Conservation (phyloP, 2,888 invertebrate species). For the Eurytoma adleriae region DNA sequence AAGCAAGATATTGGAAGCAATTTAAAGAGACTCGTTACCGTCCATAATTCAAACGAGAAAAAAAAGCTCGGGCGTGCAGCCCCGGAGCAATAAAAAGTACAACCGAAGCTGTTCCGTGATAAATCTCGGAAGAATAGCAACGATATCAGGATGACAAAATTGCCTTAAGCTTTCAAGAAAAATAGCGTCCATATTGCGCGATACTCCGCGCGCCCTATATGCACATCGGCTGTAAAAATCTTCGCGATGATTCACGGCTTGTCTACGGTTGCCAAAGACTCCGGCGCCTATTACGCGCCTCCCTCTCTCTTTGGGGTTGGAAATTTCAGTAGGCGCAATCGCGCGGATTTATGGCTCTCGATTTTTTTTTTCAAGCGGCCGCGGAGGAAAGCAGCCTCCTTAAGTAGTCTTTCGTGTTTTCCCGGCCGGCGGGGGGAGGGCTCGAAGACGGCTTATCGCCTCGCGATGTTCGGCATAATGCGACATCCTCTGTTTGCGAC, state of each 20-base stretch:
- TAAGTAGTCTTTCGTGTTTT: slow-evolving; percentile 55
- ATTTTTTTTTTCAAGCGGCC: slow-evolving; percentile 20
- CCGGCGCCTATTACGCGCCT: background rate
- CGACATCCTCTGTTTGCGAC: slow-evolving; percentile 1
- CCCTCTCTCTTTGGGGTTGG: background rate
- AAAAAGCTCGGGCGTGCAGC: background rate
- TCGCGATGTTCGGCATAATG: background rate
- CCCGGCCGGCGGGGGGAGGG: background rate
- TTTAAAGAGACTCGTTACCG: too few relatives aligned
- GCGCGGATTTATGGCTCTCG: slow-evolving; percentile 48
- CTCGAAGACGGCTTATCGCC: slow-evolving; percentile 35
- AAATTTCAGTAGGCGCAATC: background rate
- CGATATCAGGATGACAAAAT: slow-evolving; percentile 48
- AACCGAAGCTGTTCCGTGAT: slow-evolving; percentile 28
- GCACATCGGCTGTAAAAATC: slow-evolving; percentile 41
- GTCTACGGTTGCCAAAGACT: slow-evolving; percentile 51
- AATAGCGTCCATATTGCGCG: slow-evolving; percentile 50
- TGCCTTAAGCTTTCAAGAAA: slow-evolving; percentile 51
- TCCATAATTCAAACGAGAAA: background rate
- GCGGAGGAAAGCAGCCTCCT: slow-evolving; percentile 21
- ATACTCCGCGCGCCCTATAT: slow-evolving; percentile 19
- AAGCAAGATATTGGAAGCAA: too few relatives aligned
- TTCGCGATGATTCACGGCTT: slow-evolving; percentile 49
- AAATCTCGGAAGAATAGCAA: slow-evolving; percentile 35
- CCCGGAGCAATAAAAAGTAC: background rate